A percentile compares a stretch with the other conserved stretches of the same genome.
Conservation (phyloP, 2,113 vertebrate species). For the Syngnathus scovelli region DNA sequence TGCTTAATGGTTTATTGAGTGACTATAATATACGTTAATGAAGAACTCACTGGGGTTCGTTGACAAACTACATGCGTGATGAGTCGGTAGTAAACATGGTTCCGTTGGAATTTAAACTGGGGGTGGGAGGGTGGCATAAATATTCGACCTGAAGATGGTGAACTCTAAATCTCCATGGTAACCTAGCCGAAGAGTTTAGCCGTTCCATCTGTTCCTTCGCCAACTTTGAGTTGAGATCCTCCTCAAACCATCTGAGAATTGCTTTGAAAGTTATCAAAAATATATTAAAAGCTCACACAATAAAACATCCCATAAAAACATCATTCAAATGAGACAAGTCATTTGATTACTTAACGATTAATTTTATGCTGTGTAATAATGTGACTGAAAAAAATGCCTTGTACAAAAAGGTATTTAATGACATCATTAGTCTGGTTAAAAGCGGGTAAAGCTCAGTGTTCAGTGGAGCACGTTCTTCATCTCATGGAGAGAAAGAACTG, state of each 20-base stretch:
- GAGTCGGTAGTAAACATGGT: conserved; percentile 1
- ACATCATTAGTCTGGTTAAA: too few relatives aligned
- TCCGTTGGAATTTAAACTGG: not conserved
- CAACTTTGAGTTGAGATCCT: conserved; percentile 57
- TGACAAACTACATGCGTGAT: not conserved
- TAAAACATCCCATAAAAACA: too few relatives aligned
- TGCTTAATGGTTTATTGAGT: conserved; percentile 8
- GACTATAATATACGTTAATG: conserved; percentile 54
- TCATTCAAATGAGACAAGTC: too few relatives aligned
- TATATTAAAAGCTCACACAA: too few relatives aligned
- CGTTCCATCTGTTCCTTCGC: conserved; percentile 63
- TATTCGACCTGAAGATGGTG: conserved; percentile 67
- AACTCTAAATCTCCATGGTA: conserved; percentile 71
- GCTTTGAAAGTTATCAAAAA: too few relatives aligned
- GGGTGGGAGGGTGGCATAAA: conserved; percentile 11
- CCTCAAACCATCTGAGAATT: conserved; percentile 36
- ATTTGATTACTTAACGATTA: too few relatives aligned
- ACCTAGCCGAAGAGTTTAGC: conserved; percentile 61
- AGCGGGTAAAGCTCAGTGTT: too few relatives aligned
- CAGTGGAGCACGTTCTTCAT: not conserved
- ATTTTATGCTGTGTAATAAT: too few relatives aligned
- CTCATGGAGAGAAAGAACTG: conserved; percentile 5
- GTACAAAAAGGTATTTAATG: too few relatives aligned
- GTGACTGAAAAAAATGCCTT: too few relatives aligned
- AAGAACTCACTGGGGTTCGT: conserved; percentile 16